A percentile compares a stretch with the other conserved stretches of the same genome.
phyloP scores from a whole-genome alignment of 2,113 vertebrate genomes.

The Ptilonorhynchus violaceus region DNA sequence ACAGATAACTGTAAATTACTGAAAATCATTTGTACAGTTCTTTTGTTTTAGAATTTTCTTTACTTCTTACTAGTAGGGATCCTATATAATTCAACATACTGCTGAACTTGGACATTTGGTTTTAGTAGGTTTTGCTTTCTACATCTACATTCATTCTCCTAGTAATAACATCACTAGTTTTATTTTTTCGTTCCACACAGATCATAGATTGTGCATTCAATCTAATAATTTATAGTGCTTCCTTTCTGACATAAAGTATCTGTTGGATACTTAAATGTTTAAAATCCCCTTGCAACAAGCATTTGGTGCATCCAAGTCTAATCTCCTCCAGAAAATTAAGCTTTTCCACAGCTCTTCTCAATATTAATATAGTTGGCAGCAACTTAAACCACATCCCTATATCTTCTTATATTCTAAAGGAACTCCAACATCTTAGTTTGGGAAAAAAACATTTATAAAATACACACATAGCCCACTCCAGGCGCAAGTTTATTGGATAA shows the following conservation, averaged over 20 bases:
- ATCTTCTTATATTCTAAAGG: not conserved
- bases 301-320: constrained; percentile 10
- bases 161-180: not conserved
- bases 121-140: not conserved
- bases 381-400: not conserved
- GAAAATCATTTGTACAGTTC: not conserved
- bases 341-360: constrained; percentile 27
- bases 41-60: not conserved
- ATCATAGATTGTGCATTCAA: not conserved
- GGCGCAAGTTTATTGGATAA: not conserved
- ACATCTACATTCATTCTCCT: not conserved
- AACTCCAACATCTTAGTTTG: not conserved
- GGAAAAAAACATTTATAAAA: not conserved
- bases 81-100: not conserved
- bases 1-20: not conserved
- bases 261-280: not conserved
- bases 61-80: constrained; percentile 6
- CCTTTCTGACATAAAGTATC: not conserved
- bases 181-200: not conserved
- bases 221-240: not conserved
- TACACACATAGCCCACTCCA: not conserved
- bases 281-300: constrained; percentile 6
- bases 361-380: not conserved
- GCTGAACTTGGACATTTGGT: constrained; percentile 8
- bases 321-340: constrained; percentile 31